Base-by-base conservation (phyloP, 2,888 invertebrate genomes). In the Hemaris fuciformis region DNA sequence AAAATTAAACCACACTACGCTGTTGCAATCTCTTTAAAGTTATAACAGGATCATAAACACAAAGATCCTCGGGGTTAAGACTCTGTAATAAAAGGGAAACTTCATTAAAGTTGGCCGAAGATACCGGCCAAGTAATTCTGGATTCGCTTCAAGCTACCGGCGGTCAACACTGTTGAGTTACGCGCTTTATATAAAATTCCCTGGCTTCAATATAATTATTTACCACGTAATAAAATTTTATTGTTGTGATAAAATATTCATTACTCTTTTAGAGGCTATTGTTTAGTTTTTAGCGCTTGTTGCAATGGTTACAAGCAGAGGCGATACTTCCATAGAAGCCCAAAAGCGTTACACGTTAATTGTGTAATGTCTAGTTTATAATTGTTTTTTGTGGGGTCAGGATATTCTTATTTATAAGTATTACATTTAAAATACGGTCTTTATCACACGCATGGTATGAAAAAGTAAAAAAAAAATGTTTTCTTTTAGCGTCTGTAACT, bases 21-120 rank as follows among this genome's bases (percentile, higher is more conserved):
- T 71, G 75, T 76, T 77, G 81, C 80, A 81, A 85, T 82, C 81
- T 84, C 81, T 83, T 84, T 84, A 86, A 89, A 88, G 80, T 87
- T 87, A 84, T 83, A 88, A 86, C 83, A 84, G 83, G 83, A 84
- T 86, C 85, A 84, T 89, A 89, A 89, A 86, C 85, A 83, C 82
- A 83, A 82, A 83, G 83, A 83, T 85, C 85, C 84, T 85, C 79
- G 78, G 79, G 83, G 85, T 84, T 79, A 80, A 83, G 78, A 76
- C 81, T 77, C 73, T 67, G 74, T 84, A 85, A 88, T 89, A 88
- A 90, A 89, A 87, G 81, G 73, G 81, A 88, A 81, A 89, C 88
- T 89, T 87, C 85, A 89, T 89, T 88, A 84, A 89, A 89, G 79
- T 89, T 88, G 67, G 80, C 79, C 80, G 75, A 83, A 83, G 84